Base-by-base conservation (phyloP, 2,888 invertebrate species). In the Athrips mouffetella region DNA sequence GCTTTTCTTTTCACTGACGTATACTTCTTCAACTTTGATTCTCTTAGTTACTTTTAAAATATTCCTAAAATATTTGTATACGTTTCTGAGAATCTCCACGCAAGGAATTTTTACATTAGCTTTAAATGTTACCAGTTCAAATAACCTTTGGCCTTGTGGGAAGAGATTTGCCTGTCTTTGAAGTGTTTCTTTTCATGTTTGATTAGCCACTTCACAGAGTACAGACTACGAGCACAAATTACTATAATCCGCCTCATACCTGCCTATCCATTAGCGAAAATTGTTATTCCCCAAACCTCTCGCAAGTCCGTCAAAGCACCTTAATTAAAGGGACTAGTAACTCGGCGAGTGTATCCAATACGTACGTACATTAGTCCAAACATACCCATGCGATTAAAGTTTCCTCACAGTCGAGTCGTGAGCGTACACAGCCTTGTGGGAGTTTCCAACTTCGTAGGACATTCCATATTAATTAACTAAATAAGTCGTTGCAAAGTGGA, bases 401-500 rank as follows among this genome's bases (percentile, higher is more conserved):
- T 86, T 76, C 74, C 58, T 69, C 60, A 72, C 65, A 74, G 74
- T 70, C 63, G 68, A 76, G 72, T 65, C 73, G 73, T 67, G 74
- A 70, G 70, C 80, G 75, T 73, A 68, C 45, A 69, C 74, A 60
- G 76, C 71, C 80, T 80, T 77, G 78, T 64, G 82, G 78, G 84
- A 83, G 73, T 79, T 76, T 72, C 71, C 33, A 72, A 83, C 74
- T 83, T 77, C 79, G 80, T 80, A 84, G 85, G 87, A 79, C 87
- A 87, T 86, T 83, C 79, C 83, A 81, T 86, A 87, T 86, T 87
- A 88, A 88, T 87, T 87, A 87, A 85, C 84, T 86, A 87, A 86
- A 86, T 86, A 87, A 85, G 85, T 79, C 80, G 77, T 37, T 73
- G 72, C 74, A 81, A 80, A 83, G 83, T 77, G 70, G 56, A 74